Percentiles rank a stretch among this genome's conserved stretches.
These are phyloP conservation scores for Heterotilapia buettikoferi DNA, from an alignment of 2,113 vertebrate species.

Conservation along the genomic window DNA sequence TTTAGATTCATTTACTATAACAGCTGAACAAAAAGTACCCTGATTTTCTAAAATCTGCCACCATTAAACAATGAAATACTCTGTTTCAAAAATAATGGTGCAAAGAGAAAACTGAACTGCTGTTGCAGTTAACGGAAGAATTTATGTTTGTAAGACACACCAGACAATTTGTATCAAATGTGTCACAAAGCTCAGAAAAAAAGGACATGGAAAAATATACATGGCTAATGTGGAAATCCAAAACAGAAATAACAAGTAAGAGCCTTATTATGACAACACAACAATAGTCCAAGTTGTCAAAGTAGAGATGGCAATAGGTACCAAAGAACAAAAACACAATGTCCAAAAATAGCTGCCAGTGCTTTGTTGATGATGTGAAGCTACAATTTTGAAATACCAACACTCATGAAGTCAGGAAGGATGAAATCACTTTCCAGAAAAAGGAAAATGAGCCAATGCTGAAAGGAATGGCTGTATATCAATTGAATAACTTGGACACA, in stretches of 20 bases:
- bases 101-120: not conserved
- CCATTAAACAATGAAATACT: not conserved
- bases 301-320: not conserved
- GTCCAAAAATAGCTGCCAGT: conserved; percentile 27
- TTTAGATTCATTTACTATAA: not conserved
- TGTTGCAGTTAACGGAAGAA: not conserved
- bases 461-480: not conserved
- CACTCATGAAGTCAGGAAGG: not conserved
- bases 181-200: not conserved
- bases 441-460: not conserved
- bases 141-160: not conserved
- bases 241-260: not conserved
- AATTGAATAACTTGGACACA: not conserved
- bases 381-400: conserved; percentile 18
- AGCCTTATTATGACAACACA: not conserved
- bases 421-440: conserved; percentile 12
- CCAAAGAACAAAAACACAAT: conserved; percentile 27
- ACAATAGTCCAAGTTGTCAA: not conserved
- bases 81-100: not conserved
- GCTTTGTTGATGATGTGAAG: not conserved
- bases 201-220: not conserved
- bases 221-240: not conserved
- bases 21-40: not conserved
- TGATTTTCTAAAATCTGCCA: not conserved
- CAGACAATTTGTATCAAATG: not conserved